phyloP scores from a whole-genome alignment of 2,797 vertebrate genomes.

The Craterocephalus amniculus region DNA sequence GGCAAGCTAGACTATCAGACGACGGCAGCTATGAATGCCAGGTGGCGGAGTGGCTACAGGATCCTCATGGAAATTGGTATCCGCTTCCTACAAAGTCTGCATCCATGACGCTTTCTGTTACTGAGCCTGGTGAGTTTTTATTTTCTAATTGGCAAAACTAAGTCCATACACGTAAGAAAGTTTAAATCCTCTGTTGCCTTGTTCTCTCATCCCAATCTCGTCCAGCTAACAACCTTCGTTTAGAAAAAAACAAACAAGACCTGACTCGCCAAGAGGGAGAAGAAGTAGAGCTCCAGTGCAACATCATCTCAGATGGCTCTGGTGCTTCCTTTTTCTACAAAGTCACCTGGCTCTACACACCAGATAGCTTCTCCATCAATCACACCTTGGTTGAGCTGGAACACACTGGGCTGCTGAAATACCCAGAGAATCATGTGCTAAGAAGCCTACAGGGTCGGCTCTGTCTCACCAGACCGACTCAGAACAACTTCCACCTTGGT shows the following conservation, averaged over 20 bases:
- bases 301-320: constrained; percentile 35
- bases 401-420: constrained; percentile 56
- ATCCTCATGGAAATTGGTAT: constrained; percentile 74
- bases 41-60: constrained; percentile 80
- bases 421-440: constrained; percentile 17
- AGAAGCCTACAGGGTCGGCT: constrained; percentile 55
- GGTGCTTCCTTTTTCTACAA: constrained; percentile 47
- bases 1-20: constrained; percentile 68
- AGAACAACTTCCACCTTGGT: constrained; percentile 48
- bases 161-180: fast-evolving
- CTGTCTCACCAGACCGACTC: constrained; percentile 51
- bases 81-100: constrained; percentile 35
- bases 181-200: neutral
- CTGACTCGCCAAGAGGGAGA: constrained; percentile 41
- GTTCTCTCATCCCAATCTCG: neutral
- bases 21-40: constrained; percentile 70
- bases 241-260: constrained; percentile 14
- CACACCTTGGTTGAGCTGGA: constrained; percentile 49
- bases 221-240: constrained; percentile 46
- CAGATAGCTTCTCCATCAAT: neutral
- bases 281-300: constrained; percentile 48
- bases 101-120: constrained; percentile 50
- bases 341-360: constrained; percentile 57
- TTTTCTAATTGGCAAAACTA: neutral
- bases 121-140: constrained; percentile 63